Conservation (phyloP, 2,888 invertebrate genomes). For the Caenorhabditis imperialis region DNA sequence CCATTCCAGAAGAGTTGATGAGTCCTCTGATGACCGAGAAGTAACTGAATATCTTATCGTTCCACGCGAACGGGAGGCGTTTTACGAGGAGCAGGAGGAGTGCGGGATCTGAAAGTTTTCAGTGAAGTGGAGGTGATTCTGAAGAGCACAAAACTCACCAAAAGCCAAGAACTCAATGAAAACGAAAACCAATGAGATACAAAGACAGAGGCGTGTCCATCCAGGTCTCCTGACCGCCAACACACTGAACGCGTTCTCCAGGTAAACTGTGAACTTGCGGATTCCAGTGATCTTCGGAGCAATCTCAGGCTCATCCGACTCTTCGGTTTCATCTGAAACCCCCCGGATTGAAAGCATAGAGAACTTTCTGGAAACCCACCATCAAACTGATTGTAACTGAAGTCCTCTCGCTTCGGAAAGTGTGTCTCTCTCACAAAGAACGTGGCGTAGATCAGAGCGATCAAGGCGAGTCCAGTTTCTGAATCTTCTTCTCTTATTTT, state of each 20-base stretch:
- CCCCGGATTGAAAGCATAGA: too few relatives aligned
- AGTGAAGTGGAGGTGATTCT: too few relatives aligned
- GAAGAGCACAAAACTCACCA: slow-evolving; percentile 65
- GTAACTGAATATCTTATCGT: slow-evolving; percentile 67
- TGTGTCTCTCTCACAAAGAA: slow-evolving; percentile 69
- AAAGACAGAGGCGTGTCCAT: slow-evolving; percentile 72
- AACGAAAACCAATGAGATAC: slow-evolving; percentile 66
- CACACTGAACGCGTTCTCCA: slow-evolving; percentile 51
- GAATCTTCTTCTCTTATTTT: too few relatives aligned
- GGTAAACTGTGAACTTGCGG: slow-evolving; percentile 8
- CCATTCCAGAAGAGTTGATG: slow-evolving; percentile 58
- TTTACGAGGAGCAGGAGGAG: slow-evolving; percentile 70
- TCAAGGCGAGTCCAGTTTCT: slow-evolving; percentile 59
- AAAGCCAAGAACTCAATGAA: slow-evolving; percentile 73
- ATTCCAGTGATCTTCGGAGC: slow-evolving; percentile 11
- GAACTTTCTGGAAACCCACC: slow-evolving; percentile 5
- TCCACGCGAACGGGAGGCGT: slow-evolving; percentile 72
- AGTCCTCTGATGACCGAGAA: slow-evolving; percentile 56
- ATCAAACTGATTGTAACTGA: slow-evolving; percentile 43
- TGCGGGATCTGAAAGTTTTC: slow-evolving; percentile 65
- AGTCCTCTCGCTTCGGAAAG: slow-evolving; percentile 52
- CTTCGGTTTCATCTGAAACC: slow-evolving; percentile 11
- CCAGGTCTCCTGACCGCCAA: slow-evolving; percentile 64
- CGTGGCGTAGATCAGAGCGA: slow-evolving; percentile 65
- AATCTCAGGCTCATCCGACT: slow-evolving; percentile 6